A percentile compares a stretch with the other conserved stretches of the same genome.
These are phyloP conservation scores for Cynodonichthys magdalenae DNA, from an alignment of 2,797 vertebrate genomes.

Conservation along the genomic window DNA sequence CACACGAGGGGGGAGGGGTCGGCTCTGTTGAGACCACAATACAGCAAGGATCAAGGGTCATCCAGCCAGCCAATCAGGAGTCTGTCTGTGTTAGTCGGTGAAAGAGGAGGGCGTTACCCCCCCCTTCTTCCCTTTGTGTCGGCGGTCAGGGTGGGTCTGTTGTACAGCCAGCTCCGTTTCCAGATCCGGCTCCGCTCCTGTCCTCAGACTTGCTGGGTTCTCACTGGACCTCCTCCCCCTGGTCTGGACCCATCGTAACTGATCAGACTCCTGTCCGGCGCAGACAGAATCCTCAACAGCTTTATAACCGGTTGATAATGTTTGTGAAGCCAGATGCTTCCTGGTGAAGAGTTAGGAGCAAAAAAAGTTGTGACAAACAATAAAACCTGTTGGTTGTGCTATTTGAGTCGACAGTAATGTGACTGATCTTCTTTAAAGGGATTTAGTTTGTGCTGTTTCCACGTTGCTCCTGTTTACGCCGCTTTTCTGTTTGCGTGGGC, in stretches of 20 bases:
- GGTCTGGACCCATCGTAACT: not conserved
- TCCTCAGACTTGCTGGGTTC: slow-evolving; percentile 25
- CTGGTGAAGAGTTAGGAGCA: not conserved
- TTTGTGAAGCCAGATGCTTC: slow-evolving; percentile 2
- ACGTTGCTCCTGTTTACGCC: not conserved
- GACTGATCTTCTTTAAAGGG: not conserved
- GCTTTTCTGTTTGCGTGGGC: slow-evolving; percentile 22
- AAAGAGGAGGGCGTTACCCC: slow-evolving; percentile 59
- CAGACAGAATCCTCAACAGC: slow-evolving; percentile 8
- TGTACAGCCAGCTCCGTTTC: slow-evolving; percentile 71
- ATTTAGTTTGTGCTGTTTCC: not conserved
- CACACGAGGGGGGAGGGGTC: slow-evolving; percentile 40
- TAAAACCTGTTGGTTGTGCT: slow-evolving; percentile 8
- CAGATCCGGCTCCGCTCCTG: slow-evolving; percentile 44
- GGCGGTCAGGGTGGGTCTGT: slow-evolving; percentile 75
- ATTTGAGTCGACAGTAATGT: not conserved
- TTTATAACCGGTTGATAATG: slow-evolving; percentile 6
- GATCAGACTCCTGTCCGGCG: slow-evolving; percentile 7
- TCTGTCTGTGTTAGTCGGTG: slow-evolving; percentile 52
- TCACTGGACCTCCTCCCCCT: slow-evolving; percentile 11
- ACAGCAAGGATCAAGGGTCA: slow-evolving; percentile 75
- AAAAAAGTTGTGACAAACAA: slow-evolving; percentile 3
- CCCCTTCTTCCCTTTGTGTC: slow-evolving; percentile 59
- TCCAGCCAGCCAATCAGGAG: slow-evolving; percentile 72
- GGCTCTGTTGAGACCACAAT: slow-evolving; percentile 77